Evolutionary conservation across 1,140 invertebrate genomes (phyloP).

Genomic region (Ladona fulva): DNA sequence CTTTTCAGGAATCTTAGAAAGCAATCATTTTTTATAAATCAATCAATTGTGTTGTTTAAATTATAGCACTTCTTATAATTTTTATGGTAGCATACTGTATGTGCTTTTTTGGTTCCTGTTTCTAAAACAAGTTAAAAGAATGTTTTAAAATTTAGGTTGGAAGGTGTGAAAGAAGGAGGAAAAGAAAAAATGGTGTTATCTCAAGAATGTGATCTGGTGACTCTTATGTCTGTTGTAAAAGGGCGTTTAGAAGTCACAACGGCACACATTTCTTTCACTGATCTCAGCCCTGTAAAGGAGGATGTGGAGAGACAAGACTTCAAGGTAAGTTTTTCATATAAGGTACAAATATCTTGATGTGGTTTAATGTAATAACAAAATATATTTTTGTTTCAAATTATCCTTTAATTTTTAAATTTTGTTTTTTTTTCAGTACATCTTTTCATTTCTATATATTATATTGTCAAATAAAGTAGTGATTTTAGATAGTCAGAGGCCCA

Average conservation of each 20-base stretch:
- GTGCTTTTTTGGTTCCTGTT: too few relatives aligned
- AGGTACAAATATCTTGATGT: not conserved
- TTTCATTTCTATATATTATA: too few relatives aligned
- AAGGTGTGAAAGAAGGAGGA: slow-evolving; percentile 21
- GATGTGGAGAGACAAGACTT: slow-evolving; percentile 45
- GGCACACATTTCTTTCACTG: slow-evolving; percentile 51
- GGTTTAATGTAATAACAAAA: not conserved
- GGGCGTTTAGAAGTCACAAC: slow-evolving; percentile 56
- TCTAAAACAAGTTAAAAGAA: too few relatives aligned
- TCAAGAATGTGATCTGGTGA: slow-evolving; percentile 55
- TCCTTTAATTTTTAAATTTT: not conserved
- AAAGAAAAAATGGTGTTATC: slow-evolving; percentile 50
- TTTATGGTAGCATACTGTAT: too few relatives aligned
- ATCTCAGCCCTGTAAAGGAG: slow-evolving; percentile 45
- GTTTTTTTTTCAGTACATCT: slow-evolving; percentile 30
- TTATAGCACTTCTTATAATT: too few relatives aligned
- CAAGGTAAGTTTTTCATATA: slow-evolving; percentile 28
- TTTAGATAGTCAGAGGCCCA: too few relatives aligned
- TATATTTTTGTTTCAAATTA: not conserved
- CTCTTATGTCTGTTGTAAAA: slow-evolving; percentile 51
- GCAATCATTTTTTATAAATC: too few relatives aligned
- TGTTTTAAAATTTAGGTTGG: not conserved
- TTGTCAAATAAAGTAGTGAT: too few relatives aligned
- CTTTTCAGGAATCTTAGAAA: too few relatives aligned
- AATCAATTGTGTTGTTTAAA: too few relatives aligned